Conservation (phyloP, 1,140 invertebrate genomes). For the Lutraria rhynchaena region DNA sequence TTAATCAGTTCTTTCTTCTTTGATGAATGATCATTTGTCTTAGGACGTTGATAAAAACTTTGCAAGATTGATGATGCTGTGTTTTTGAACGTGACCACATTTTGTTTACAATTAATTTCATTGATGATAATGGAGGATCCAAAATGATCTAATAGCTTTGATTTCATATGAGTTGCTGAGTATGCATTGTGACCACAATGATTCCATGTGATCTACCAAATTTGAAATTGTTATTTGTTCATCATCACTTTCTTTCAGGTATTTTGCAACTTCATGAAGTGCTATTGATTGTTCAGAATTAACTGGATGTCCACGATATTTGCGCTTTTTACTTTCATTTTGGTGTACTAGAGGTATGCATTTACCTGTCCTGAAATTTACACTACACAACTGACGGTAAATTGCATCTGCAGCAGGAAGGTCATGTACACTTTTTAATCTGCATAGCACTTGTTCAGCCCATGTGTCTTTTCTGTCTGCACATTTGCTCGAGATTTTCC, state of each 20-base stretch:
- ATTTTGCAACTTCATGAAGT: constrained; percentile 40
- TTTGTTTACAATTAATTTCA: constrained; percentile 45
- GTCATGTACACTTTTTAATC: constrained; percentile 38
- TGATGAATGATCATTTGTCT: no score
- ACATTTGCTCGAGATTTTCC: constrained; percentile 21
- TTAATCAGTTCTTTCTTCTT: no score
- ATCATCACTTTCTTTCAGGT: constrained; percentile 50
- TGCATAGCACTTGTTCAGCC: constrained; percentile 30
- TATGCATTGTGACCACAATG: constrained; percentile 51
- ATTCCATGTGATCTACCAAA: constrained; percentile 61
- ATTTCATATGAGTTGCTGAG: constrained; percentile 55
- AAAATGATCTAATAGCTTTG: constrained; percentile 58
- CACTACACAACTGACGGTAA: constrained; percentile 55
- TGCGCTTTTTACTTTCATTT: background rate
- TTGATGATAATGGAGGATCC: constrained; percentile 56
- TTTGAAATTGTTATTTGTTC: constrained; percentile 61
- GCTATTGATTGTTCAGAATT: background rate
- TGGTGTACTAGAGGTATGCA: constrained; percentile 10
- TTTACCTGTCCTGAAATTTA: constrained; percentile 55
- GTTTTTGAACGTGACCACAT: constrained; percentile 52
- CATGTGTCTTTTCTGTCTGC: constrained; percentile 50
- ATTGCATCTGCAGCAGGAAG: constrained; percentile 58
- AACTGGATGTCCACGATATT: background rate
- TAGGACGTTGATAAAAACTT: no score
- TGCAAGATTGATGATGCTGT: constrained; percentile 8